Evolutionary conservation across 2,113 vertebrate species (phyloP).

Genomic region (Telmatochromis sp.): DNA sequence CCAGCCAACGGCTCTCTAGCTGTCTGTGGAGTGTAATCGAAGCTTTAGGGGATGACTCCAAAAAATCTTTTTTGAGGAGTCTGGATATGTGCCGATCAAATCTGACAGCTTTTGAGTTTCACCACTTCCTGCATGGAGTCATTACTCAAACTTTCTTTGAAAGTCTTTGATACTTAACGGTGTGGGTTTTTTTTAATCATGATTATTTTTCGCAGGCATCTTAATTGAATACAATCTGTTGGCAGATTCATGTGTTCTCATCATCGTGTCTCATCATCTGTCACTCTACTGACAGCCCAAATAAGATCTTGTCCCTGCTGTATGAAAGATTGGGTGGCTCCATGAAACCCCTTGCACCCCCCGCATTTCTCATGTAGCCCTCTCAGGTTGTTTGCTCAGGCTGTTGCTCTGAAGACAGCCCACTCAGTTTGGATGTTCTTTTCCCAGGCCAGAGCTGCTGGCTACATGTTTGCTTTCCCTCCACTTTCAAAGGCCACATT

Average conservation of each 20-base stretch:
- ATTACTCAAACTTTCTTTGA: neutral
- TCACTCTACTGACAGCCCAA: neutral
- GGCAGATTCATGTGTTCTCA: neutral
- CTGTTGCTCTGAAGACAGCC: slow-evolving; percentile 52
- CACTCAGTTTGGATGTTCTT: slow-evolving; percentile 60
- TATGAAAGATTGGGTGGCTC: neutral
- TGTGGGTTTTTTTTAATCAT: rapidly evolving
- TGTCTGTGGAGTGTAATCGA: neutral
- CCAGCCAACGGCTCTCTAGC: neutral
- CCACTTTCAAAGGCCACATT: slow-evolving; percentile 64
- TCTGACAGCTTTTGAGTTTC: neutral
- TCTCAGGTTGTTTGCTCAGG: slow-evolving; percentile 66
- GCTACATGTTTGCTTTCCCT: slow-evolving; percentile 60
- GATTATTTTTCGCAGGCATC: neutral
- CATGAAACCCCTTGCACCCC: neutral
- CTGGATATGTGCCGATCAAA: neutral
- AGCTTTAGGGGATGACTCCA: neutral
- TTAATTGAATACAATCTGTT: neutral
- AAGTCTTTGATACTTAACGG: neutral
- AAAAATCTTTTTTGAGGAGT: neutral
- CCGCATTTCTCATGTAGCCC: slow-evolving; percentile 14
- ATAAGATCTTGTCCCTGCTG: neutral
- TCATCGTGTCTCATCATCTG: neutral
- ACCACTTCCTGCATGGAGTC: neutral
- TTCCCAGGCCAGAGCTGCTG: slow-evolving; percentile 60